Percentiles rank a stretch among this genome's conserved stretches.
Conservation (phyloP, 2,888 invertebrate genomes). For the Trichogramma evanescens region DNA sequence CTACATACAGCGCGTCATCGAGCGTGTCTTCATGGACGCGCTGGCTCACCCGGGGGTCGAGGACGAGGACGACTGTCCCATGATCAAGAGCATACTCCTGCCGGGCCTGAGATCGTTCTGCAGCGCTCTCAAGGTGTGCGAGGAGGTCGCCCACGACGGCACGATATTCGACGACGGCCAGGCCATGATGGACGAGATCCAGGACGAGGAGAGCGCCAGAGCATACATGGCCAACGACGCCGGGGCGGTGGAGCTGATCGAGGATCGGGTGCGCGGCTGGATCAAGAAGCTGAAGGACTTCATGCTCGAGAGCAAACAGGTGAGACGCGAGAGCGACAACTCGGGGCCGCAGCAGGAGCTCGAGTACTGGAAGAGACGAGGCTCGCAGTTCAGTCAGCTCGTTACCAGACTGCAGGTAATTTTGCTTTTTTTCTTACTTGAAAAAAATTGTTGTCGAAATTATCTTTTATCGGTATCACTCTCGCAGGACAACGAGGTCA, state of each 20-base stretch:
- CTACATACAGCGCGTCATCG: slow-evolving; percentile 80
- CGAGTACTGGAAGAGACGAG: slow-evolving; percentile 92
- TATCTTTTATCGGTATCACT: not conserved
- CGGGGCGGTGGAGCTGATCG: slow-evolving; percentile 57
- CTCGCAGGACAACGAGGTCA: slow-evolving; percentile 63
- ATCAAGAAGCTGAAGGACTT: slow-evolving; percentile 70
- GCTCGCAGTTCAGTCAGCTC: slow-evolving; percentile 86
- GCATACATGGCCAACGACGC: slow-evolving; percentile 57
- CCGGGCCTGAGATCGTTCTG: slow-evolving; percentile 81
- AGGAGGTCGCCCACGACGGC: slow-evolving; percentile 73
- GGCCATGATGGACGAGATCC: slow-evolving; percentile 55
- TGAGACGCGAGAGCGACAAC: slow-evolving; percentile 84
- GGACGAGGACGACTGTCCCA: slow-evolving; percentile 75
- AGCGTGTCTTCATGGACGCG: slow-evolving; percentile 85
- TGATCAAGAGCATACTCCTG: slow-evolving; percentile 75
- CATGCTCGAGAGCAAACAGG: slow-evolving; percentile 84
- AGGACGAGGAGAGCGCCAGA: slow-evolving; percentile 62
- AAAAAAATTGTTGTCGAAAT: not conserved
- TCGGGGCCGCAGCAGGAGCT: slow-evolving; percentile 91
- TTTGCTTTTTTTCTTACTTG: not conserved
- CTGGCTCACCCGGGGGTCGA: slow-evolving; percentile 73
- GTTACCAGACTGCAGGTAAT: slow-evolving; percentile 64
- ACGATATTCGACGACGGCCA: slow-evolving; percentile 73
- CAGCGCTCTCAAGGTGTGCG: slow-evolving; percentile 84
- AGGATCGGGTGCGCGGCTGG: slow-evolving; percentile 72